Evolutionary conservation across 2,113 vertebrate genomes (phyloP).

Genomic region (Bubalus kerabau): DNA sequence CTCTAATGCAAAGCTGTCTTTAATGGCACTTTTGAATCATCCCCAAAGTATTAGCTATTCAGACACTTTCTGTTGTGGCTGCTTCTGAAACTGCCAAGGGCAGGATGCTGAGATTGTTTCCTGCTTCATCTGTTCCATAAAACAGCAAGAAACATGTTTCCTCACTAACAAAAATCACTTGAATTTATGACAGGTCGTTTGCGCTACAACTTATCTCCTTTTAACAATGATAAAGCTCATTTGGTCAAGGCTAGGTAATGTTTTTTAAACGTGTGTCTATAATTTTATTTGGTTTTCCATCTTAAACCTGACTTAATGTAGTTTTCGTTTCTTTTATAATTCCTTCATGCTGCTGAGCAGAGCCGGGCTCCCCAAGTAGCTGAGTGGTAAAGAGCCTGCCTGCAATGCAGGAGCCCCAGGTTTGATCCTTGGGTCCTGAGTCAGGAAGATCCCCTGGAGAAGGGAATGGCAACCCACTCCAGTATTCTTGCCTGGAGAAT

Average conservation of each 20-base stretch:
- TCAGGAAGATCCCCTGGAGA: not conserved
- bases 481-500: not conserved
- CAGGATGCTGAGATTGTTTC: constrained; percentile 23
- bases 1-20: not conserved
- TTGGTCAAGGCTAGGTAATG: not conserved
- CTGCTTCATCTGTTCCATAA: constrained; percentile 48
- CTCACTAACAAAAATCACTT: not conserved
- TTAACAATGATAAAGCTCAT: constrained; percentile 12
- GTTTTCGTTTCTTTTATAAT: not conserved
- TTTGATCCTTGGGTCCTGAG: not conserved
- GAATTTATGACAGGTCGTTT: constrained; percentile 4
- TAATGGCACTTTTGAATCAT: not conserved
- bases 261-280: not conserved
- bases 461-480: not conserved
- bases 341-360: not conserved
- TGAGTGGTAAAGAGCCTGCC: not conserved
- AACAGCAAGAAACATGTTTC: constrained; percentile 22
- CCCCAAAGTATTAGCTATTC: not conserved
- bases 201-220: not conserved
- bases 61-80: constrained; percentile 39
- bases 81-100: not conserved
- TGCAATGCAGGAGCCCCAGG: not conserved
- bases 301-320: not conserved
- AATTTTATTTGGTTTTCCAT: not conserved
- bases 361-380: not conserved